Conservation (phyloP, 2,113 vertebrate genomes). For the Apodemus sylvaticus region DNA sequence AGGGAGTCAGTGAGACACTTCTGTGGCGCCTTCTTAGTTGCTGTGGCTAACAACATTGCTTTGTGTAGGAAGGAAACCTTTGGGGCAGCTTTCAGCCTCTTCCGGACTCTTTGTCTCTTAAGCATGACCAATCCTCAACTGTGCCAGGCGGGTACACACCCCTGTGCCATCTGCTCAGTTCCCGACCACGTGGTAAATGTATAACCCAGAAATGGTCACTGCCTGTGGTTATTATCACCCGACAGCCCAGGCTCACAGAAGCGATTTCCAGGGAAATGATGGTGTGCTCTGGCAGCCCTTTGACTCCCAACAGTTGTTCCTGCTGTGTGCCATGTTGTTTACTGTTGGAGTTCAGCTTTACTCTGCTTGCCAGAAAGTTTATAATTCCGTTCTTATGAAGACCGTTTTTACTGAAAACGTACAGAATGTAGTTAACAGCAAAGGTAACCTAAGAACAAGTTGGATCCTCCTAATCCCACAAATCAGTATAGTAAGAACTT, state of each 20-base stretch:
- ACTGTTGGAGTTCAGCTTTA: conserved; percentile 12
- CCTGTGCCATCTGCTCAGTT: not conserved
- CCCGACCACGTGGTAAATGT: not conserved
- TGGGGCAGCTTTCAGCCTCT: not conserved
- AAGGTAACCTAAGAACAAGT: not conserved
- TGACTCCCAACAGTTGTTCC: not conserved
- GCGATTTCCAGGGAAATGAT: conserved; percentile 27
- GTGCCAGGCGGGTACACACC: not conserved
- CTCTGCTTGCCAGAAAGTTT: not conserved
- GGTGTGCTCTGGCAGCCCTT: not conserved
- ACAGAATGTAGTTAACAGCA: not conserved
- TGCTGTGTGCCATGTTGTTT: conserved; percentile 1
- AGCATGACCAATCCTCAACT: not conserved
- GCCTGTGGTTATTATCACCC: not conserved
- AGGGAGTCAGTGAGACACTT: not conserved
- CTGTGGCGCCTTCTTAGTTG: not conserved
- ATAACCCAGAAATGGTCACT: conserved; percentile 14
- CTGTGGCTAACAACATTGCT: not conserved
- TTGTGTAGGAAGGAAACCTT: not conserved
- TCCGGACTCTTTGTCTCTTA: not conserved
- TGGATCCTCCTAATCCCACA: not conserved
- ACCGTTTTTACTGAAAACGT: conserved; percentile 2
- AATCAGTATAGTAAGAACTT: not conserved
- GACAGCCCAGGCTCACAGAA: not conserved
- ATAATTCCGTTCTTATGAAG: not conserved